Base-by-base conservation (phyloP, 2,888 invertebrate species). In the Erebia aethiops region DNA sequence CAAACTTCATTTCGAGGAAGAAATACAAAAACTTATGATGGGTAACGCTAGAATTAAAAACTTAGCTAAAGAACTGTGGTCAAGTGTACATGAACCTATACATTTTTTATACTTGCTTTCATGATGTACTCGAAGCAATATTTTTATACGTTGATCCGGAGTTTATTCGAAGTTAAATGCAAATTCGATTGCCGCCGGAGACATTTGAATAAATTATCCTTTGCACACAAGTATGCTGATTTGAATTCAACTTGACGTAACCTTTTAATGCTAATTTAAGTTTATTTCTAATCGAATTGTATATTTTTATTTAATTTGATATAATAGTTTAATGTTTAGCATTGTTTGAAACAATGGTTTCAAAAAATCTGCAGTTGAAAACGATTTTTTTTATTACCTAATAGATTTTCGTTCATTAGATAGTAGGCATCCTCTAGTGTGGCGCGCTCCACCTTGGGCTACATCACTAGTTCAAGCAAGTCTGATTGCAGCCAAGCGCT, bases 151-250 rank as follows among this genome's bases (percentile, higher is more conserved):
- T 26, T 58, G 67, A 67, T 67, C 67, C 67, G 57, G 57, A 67
- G 58, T 67, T 67, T 67, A 58, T 67, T 67, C 67, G 58, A 67
- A 67, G 67, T 67, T 67, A 67, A 67, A 67, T 67, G 67, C 58
- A 58, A 67, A 67, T 67, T 67, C 67, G 67, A 67, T 67, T 67
- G 58, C 57, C 58, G 67, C 49, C 21, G 49, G 67, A 67, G 67
- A 67, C 67, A 67, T 67, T 67, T 58, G 67, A 67, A 67, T 67
- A 67, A 26, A 71, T 71, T 73, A 73, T 73, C 71, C 73, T 71
- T 68, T 49, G 66, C 62, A 72, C 58, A 71, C 73, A 73, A 68
- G 62, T 62, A 71, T 69, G 68, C 69, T 71, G 62, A 73, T 71
- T 69, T 54, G 73, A 66, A 65, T 68, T 35, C 58, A 67, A 58